Conservation (phyloP, 2,888 invertebrate species). For the Tigriopus californicus region DNA sequence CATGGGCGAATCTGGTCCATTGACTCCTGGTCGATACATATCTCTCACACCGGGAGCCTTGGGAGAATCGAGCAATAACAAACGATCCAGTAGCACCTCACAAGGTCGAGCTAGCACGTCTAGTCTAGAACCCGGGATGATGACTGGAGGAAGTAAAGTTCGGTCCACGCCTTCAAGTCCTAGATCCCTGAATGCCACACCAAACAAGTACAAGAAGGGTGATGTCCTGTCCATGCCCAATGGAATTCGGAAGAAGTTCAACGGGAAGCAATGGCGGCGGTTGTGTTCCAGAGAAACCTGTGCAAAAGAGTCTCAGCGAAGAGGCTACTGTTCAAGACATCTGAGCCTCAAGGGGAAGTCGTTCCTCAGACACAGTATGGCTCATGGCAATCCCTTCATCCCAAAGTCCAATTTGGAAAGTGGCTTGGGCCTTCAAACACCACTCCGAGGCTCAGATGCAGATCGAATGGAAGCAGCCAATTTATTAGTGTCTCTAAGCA, state of each 20-base stretch:
- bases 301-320: conserved; percentile 86
- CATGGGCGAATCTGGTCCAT: conserved; percentile 43
- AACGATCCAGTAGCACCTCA: conserved; percentile 60
- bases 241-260: conserved; percentile 95
- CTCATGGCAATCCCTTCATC: background rate
- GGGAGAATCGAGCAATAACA: conserved; percentile 47
- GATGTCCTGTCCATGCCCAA: conserved; percentile 84
- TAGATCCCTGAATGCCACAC: conserved; percentile 75
- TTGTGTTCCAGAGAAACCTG: conserved; percentile 89
- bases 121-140: conserved; percentile 34
- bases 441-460: conserved; percentile 71
- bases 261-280: conserved; percentile 97
- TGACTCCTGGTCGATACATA: conserved; percentile 19
- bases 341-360: conserved; percentile 58
- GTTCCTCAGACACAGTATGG: background rate
- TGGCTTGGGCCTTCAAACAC: conserved; percentile 44
- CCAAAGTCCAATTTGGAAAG: background rate
- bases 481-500: conserved; percentile 61
- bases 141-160: background rate
- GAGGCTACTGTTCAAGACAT: conserved; percentile 92
- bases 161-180: conserved; percentile 15
- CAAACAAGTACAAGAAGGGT: conserved; percentile 91
- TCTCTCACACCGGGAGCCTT: conserved; percentile 24
- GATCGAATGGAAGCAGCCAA: conserved; percentile 71
- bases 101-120: conserved; percentile 81